Evolutionary conservation across 2,113 vertebrate species (phyloP), one percentile per base, ranked within the genome.

Genomic region (Rhabdomys dilectus): DNA sequence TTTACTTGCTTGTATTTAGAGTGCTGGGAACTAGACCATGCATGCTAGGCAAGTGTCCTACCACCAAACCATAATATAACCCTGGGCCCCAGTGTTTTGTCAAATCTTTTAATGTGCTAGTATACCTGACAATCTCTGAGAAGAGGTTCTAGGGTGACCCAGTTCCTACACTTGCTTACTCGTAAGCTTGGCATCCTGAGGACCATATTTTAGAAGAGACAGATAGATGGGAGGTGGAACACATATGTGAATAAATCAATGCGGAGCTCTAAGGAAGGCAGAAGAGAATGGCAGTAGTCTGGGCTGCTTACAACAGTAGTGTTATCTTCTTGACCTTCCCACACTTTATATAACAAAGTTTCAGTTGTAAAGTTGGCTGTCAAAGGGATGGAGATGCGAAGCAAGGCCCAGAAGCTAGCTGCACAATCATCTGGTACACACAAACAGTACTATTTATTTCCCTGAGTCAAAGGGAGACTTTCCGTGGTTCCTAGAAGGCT

Each of bases 91-190:
- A 10, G 36, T 9, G 29, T 12, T 76, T 92, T 81, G 45, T 92
- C 76, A 90, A 29, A 76, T 26, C 15, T 93, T 94, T 89, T 70
- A 88, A 12, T 84, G 24, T 70, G 19, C 39, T 73, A 66, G 7
- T 45, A 4, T 17, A 34, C 17, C 84, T 62, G 17, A 58, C 26
- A 96, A 81, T 92, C 58, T 92, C 86, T 48, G 86, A 95, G 16
- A 96, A 92, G 58, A 58, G 78, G 1, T 89, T 5, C 77, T 76
- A 73, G 1, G 9, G 24, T 81, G 76, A 66, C 42, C n/a, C 76
- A 95, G 51, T 92, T 94, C 93, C 58, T 91, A 89, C 75, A 51
- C 17, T 51, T 88, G 34, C 6, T 78, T 88, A 64, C 51, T 51
- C 29, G 36, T 68, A 39, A 96, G 9, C 77, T 26, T 51, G 53